Conservation (phyloP, 2,888 invertebrate species). For the Thera britannica region DNA sequence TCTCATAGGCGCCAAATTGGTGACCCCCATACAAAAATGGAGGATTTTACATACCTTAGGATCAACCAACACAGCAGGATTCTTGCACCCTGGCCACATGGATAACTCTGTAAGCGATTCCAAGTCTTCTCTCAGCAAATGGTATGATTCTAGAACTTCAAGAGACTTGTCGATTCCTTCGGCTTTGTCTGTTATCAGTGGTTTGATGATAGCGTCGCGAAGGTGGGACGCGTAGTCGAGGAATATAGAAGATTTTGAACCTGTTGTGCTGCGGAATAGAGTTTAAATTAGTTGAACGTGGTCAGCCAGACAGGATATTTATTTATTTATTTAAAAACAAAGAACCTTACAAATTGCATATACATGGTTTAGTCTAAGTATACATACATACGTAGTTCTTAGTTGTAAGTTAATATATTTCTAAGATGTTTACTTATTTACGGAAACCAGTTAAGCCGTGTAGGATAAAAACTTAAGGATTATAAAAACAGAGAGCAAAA, state of each 20-base stretch:
- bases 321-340: too few species aligned
- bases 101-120: conserved; percentile 95
- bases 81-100: conserved; percentile 91
- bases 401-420: too few species aligned
- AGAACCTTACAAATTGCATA: too few species aligned
- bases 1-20: too few species aligned
- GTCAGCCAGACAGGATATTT: too few species aligned
- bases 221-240: conserved; percentile 95
- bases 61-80: conserved; percentile 91
- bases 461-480: too few species aligned
- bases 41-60: conserved; percentile 82
- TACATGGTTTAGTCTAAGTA: too few species aligned
- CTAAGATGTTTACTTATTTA: too few species aligned
- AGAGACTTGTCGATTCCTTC: conserved; percentile 91
- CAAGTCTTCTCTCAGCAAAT: conserved; percentile 95
- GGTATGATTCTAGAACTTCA: conserved; percentile 91
- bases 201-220: conserved; percentile 89
- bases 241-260: conserved; percentile 92
- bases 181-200: conserved; percentile 87
- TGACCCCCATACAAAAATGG: too few species aligned
- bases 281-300: conserved; percentile 41
- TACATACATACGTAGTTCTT: too few species aligned
- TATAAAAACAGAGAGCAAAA: too few species aligned
- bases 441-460: too few species aligned
- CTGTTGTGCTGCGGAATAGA: conserved; percentile 86